Evolutionary conservation across 1,140 invertebrate species (phyloP).

Genomic region (Drosophila tani): DNA sequence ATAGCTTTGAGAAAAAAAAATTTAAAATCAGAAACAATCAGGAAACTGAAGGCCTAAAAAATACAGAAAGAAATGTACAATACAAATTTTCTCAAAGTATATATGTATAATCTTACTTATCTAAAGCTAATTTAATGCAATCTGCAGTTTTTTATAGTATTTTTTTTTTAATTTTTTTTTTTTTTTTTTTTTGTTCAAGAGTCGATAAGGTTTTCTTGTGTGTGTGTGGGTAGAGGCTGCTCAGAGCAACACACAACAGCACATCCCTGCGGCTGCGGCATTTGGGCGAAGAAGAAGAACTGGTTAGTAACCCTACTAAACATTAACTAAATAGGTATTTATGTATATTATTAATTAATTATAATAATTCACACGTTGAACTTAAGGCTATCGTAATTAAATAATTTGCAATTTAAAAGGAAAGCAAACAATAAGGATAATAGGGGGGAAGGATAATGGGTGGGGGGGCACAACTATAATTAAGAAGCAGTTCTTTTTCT

Average conservation of each 20-base stretch:
- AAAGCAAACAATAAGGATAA: conserved; percentile 65
- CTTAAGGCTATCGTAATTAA: conserved; percentile 73
- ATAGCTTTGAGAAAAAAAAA: conserved; percentile 37
- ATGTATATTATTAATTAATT: conserved; percentile 66
- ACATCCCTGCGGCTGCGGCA: conserved; percentile 65
- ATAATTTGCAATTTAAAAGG: conserved; percentile 77
- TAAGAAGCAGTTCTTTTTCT: conserved; percentile 75
- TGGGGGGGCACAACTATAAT: conserved; percentile 70
- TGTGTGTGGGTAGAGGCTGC: conserved; percentile 39
- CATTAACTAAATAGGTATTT: conserved; percentile 69
- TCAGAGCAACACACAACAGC: conserved; percentile 53
- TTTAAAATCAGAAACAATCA: conserved; percentile 28
- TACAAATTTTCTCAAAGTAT: conserved; percentile 65
- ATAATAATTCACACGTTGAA: conserved; percentile 71
- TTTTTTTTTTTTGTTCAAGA: conserved; percentile 45
- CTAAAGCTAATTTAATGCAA: conserved; percentile 60
- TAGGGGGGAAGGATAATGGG: conserved; percentile 23
- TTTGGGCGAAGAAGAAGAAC: conserved; percentile 49
- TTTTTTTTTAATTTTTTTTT: conserved; percentile 41
- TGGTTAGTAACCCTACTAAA: conserved; percentile 67
- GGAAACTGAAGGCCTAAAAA: conserved; percentile 63
- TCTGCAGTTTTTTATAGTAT: conserved; percentile 41
- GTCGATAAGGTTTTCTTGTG: conserved; percentile 37
- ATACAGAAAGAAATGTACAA: conserved; percentile 73
- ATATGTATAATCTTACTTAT: conserved; percentile 44